Conservation (phyloP, 1,140 invertebrate species). For the Zaprionus capensis region DNA sequence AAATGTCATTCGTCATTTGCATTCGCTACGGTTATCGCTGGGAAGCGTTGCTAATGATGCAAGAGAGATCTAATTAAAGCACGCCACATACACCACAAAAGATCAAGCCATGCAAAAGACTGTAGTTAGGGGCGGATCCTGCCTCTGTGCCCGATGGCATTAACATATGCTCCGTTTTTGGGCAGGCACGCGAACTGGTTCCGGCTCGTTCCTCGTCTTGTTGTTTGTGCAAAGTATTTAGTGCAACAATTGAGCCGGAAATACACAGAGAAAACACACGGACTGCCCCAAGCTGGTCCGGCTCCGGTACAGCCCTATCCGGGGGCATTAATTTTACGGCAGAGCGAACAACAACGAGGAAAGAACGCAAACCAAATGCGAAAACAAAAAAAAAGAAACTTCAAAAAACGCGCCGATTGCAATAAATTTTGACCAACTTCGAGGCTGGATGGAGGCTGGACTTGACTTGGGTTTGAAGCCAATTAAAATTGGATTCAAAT, state of each 20-base stretch:
- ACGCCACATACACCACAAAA: conserved; percentile 20
- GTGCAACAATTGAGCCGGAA: conserved; percentile 76
- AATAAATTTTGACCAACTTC: conserved; percentile 56
- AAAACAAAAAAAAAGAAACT: conserved; percentile 25
- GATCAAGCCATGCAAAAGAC: conserved; percentile 35
- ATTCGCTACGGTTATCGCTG: conserved; percentile 67
- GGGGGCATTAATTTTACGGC: conserved; percentile 66
- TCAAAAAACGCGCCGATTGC: conserved; percentile 41
- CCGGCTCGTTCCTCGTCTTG: conserved; percentile 5
- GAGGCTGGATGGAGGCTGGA: neutral
- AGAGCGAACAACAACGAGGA: conserved; percentile 45
- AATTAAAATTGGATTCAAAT: conserved; percentile 76
- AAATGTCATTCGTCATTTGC: conserved; percentile 61
- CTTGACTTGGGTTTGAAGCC: conserved; percentile 38
- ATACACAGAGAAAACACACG: conserved; percentile 35
- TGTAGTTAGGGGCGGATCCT: conserved; percentile 2
- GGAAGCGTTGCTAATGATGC: conserved; percentile 68
- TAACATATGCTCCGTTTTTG: conserved; percentile 61
- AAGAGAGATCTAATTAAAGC: conserved; percentile 27
- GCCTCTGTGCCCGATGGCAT: conserved; percentile 35
- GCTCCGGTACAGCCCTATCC: conserved; percentile 1
- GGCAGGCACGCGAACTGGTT: conserved; percentile 63
- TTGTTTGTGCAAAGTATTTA: conserved; percentile 73
- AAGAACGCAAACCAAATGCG: conserved; percentile 23
- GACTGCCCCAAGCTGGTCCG: conserved; percentile 8